These are phyloP conservation scores for Carcinoscorpius rotundicauda DNA, from an alignment of 1,140 invertebrate genomes.

Conservation along the genomic window DNA sequence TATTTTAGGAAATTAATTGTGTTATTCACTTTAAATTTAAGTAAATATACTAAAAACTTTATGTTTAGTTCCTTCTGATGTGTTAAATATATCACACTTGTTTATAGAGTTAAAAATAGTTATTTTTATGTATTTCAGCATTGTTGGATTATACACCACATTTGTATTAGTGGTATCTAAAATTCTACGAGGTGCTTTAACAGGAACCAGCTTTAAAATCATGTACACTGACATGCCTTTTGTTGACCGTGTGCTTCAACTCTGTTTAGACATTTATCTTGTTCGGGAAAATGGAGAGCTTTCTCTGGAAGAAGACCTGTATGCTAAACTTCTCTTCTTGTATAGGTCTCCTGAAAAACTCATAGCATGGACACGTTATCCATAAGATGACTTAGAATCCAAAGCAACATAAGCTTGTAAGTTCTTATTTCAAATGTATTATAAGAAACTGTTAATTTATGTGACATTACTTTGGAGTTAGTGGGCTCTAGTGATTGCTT, in stretches of 20 bases:
- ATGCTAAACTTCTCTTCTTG: slow-evolving; percentile 96
- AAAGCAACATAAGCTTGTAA: too few relatives aligned
- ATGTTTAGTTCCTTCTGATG: too few relatives aligned
- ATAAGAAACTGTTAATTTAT: too few relatives aligned
- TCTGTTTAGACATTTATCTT: slow-evolving; percentile 93
- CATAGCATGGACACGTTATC: slow-evolving; percentile 78
- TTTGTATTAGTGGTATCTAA: slow-evolving; percentile 87
- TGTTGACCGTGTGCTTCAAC: slow-evolving; percentile 77
- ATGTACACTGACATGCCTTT: slow-evolving; percentile 96
- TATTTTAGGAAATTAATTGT: too few relatives aligned
- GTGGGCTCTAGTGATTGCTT: too few relatives aligned
- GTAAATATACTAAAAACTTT: too few relatives aligned
- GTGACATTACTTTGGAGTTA: too few relatives aligned
- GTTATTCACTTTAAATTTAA: too few relatives aligned
- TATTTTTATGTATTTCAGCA: slow-evolving; percentile 45
- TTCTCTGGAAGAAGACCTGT: slow-evolving; percentile 91
- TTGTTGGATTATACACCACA: slow-evolving; percentile 93
- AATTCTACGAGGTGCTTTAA: slow-evolving; percentile 66
- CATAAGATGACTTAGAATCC: not conserved
- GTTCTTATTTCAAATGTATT: too few relatives aligned
- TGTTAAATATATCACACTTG: too few relatives aligned
- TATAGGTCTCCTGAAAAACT: slow-evolving; percentile 95
- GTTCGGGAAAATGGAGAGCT: slow-evolving; percentile 91
- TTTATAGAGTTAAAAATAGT: not conserved
- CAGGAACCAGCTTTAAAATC: slow-evolving; percentile 73